phyloP scores from a whole-genome alignment of 2,113 vertebrate species.

The Lampris megalopsis region DNA sequence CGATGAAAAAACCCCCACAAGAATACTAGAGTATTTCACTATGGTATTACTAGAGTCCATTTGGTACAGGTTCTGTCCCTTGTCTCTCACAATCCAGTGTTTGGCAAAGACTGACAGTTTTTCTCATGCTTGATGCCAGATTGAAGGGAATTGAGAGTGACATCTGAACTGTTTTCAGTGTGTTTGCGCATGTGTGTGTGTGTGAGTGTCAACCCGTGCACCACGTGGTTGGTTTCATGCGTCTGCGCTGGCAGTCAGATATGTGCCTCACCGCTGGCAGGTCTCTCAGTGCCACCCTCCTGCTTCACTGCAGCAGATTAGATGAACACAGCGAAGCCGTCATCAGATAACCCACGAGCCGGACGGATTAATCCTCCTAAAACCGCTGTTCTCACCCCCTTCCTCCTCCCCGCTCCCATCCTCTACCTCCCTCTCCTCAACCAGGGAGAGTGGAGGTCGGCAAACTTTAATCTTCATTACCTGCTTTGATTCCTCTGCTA shows the following conservation, averaged over 20 bases:
- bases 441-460: constrained; percentile 65
- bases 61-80: background rate
- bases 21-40: too few relatives aligned
- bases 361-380: constrained; percentile 85
- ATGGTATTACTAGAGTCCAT: too few relatives aligned
- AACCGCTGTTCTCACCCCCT: constrained; percentile 65
- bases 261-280: constrained; percentile 36
- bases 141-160: constrained; percentile 58
- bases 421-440: constrained; percentile 44
- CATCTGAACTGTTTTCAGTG: constrained; percentile 30
- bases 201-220: background rate
- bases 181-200: background rate
- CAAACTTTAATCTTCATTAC: constrained; percentile 87
- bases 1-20: too few relatives aligned
- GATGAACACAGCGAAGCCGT: constrained; percentile 85
- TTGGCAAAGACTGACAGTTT: constrained; percentile 31
- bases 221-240: constrained; percentile 55
- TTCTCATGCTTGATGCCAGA: constrained; percentile 52
- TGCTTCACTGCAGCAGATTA: constrained; percentile 82
- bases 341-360: constrained; percentile 82
- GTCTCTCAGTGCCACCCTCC: constrained; percentile 74
- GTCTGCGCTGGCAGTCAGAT: constrained; percentile 53
- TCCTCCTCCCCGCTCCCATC: constrained; percentile 56
- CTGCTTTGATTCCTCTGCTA: constrained; percentile 86
- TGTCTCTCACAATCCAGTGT: background rate